Conservation (phyloP, 1,140 invertebrate genomes). For the Sinonovacula constricta region DNA sequence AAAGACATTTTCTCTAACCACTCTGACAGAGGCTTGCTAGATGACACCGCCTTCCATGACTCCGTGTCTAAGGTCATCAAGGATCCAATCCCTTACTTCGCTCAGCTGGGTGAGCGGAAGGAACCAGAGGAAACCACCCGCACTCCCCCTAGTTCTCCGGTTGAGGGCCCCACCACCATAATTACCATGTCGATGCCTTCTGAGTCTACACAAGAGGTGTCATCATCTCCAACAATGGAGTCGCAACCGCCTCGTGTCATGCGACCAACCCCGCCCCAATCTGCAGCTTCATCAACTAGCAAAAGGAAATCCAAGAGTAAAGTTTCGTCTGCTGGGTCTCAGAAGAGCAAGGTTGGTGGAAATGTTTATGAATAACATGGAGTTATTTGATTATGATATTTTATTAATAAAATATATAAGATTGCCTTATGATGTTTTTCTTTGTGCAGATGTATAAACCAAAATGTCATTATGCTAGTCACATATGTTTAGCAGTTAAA, state of each 20-base stretch:
- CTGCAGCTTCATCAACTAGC: constrained; percentile 12
- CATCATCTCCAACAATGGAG: constrained; percentile 14
- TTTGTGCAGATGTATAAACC: too few relatives aligned
- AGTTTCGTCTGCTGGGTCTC: constrained; percentile 6
- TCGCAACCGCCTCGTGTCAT: too few relatives aligned
- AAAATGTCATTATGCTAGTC: too few relatives aligned
- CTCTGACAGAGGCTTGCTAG: constrained; percentile 72
- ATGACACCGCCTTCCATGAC: constrained; percentile 74
- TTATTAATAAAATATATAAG: too few relatives aligned
- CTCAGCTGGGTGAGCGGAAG: constrained; percentile 64
- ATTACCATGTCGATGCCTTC: background rate
- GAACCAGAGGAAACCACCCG: background rate
- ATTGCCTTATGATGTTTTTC: too few relatives aligned
- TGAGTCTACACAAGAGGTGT: constrained; percentile 3
- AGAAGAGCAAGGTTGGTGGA: constrained; percentile 32
- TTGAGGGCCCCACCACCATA: constrained; percentile 1
- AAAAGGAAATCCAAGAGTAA: constrained; percentile 25
- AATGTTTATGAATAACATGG: too few relatives aligned
- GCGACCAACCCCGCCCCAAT: constrained; percentile 11
- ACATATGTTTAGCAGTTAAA: too few relatives aligned
- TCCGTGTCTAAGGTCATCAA: constrained; percentile 70
- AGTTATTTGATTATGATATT: too few relatives aligned
- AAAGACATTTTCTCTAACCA: too few relatives aligned
- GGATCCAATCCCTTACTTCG: constrained; percentile 75
- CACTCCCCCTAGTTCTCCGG: constrained; percentile 34